phyloP scores from a whole-genome alignment of 2,113 vertebrate species.

The Mustelus asterias region DNA sequence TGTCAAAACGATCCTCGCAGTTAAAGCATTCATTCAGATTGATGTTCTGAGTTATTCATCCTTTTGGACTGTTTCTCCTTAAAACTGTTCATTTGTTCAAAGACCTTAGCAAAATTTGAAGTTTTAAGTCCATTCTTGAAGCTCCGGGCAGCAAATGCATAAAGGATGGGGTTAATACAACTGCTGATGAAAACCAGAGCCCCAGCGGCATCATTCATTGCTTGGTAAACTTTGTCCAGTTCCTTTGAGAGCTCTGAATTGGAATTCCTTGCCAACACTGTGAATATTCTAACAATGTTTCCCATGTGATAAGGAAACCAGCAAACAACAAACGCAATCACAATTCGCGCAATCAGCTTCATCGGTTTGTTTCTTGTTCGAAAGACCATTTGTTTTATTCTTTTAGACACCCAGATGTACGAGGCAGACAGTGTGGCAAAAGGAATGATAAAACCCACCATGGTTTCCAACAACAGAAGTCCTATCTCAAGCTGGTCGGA shows the following conservation, averaged over 20 bases:
- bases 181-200: constrained; percentile 65
- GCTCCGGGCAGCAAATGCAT: constrained; percentile 61
- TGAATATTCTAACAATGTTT: constrained; percentile 50
- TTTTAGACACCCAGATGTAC: constrained; percentile 59
- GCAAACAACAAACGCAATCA: constrained; percentile 58
- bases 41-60: not conserved
- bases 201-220: constrained; percentile 53
- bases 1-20: not conserved
- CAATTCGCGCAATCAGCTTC: constrained; percentile 58
- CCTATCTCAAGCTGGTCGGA: constrained; percentile 50
- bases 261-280: constrained; percentile 41
- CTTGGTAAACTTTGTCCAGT: constrained; percentile 43
- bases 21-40: not conserved
- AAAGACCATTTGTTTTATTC: constrained; percentile 60
- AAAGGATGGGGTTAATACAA: constrained; percentile 61
- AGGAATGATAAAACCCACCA: constrained; percentile 62
- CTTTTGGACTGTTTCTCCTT: not conserved
- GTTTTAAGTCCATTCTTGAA: constrained; percentile 58
- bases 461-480: constrained; percentile 54
- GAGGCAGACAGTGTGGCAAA: constrained; percentile 57
- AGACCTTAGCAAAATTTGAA: constrained; percentile 61
- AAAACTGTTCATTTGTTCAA: constrained; percentile 55
- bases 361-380: constrained; percentile 61
- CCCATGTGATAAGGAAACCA: constrained; percentile 62
- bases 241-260: not conserved